These are phyloP conservation scores for Mechanitis messenoides DNA, from an alignment of 2,888 invertebrate species.

Conservation along the genomic window DNA sequence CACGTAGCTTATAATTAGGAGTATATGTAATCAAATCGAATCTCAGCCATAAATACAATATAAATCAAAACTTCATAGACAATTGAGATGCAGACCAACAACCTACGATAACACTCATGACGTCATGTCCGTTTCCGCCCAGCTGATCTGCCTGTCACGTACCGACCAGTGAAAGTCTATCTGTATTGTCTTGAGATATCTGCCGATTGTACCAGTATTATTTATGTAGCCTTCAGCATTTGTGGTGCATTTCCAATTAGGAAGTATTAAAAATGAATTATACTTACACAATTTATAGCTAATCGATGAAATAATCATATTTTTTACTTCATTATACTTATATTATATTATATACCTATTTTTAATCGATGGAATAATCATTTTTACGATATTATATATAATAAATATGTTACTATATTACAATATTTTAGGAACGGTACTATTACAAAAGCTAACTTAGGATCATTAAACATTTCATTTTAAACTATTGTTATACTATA, in stretches of 20 bases:
- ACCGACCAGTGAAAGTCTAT: slow-evolving; percentile 39
- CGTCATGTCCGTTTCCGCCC: slow-evolving; percentile 70
- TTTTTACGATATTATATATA: too few species aligned
- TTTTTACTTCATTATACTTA: too few species aligned
- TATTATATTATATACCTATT: too few species aligned
- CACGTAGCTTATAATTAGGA: neutral
- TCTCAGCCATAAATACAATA: neutral
- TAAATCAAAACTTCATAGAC: neutral
- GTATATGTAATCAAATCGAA: neutral
- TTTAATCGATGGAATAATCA: too few species aligned
- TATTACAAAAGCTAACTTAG: too few species aligned
- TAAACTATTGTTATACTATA: too few species aligned
- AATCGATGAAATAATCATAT: too few species aligned
- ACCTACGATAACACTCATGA: slow-evolving; percentile 52
- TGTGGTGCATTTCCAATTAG: neutral
- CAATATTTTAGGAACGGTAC: too few species aligned
- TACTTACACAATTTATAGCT: too few species aligned
- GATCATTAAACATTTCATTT: too few species aligned
- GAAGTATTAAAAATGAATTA: too few species aligned
- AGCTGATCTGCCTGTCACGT: slow-evolving; percentile 52
- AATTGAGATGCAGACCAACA: slow-evolving; percentile 6
- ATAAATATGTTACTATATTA: too few species aligned
- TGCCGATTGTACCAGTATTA: slow-evolving; percentile 10
- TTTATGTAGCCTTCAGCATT: slow-evolving; percentile 11
- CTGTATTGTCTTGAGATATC: slow-evolving; percentile 20